A percentile compares a stretch with the other conserved stretches of the same genome.
Conservation (phyloP, 1,140 invertebrate genomes). For the Brachionus sp. region DNA sequence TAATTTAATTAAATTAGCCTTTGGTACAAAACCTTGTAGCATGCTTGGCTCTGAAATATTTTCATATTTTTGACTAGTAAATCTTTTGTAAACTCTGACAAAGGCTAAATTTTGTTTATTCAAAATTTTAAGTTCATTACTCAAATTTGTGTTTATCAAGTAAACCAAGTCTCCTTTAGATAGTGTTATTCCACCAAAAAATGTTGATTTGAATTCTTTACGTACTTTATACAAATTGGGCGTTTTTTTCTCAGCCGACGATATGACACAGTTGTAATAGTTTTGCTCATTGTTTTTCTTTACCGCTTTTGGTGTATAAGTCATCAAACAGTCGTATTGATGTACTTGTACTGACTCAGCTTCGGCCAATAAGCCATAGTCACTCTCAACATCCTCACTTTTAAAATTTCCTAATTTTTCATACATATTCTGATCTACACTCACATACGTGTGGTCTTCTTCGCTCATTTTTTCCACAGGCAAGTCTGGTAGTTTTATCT, state of each 20-base stretch:
- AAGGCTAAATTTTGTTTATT: slow-evolving; percentile 23
- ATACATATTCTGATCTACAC: slow-evolving; percentile 3
- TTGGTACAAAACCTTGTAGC: slow-evolving; percentile 14
- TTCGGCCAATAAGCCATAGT: neutral
- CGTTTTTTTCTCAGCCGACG: neutral
- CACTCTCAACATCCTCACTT: neutral
- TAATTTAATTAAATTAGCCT: neutral
- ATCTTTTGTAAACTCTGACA: slow-evolving; percentile 8
- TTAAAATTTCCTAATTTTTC: neutral
- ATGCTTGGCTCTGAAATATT: neutral
- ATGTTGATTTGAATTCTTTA: slow-evolving; percentile 5
- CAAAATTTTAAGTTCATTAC: neutral
- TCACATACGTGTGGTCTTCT: neutral
- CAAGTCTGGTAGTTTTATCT: neutral
- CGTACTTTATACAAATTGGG: slow-evolving; percentile 5
- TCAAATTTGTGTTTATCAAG: neutral
- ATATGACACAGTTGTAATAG: neutral
- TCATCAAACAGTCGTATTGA: slow-evolving; percentile 14
- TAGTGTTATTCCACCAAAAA: neutral
- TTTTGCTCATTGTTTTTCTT: neutral
- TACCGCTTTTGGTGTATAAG: neutral
- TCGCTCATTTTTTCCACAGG: neutral
- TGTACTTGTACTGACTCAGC: neutral
- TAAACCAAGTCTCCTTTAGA: slow-evolving; percentile 8
- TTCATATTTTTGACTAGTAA: neutral